A percentile compares a stretch with the other conserved stretches of the same genome.
These are phyloP conservation scores for Hemitrygon akajei DNA, from an alignment of 2,797 vertebrate species.

Conservation along the genomic window DNA sequence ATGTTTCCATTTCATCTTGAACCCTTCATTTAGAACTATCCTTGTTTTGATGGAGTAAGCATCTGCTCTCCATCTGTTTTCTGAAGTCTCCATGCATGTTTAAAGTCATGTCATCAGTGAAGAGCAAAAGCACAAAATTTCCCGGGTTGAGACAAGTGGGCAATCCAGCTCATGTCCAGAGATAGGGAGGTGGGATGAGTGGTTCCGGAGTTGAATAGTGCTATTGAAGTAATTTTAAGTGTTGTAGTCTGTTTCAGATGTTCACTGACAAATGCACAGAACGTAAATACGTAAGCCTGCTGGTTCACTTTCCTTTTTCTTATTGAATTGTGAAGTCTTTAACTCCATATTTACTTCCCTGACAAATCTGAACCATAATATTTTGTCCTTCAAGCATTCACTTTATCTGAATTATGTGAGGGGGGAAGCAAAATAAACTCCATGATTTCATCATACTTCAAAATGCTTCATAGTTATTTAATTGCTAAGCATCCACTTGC, in stretches of 20 bases:
- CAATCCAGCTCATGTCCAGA: not conserved
- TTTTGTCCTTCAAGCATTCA: not conserved
- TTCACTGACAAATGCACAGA: not conserved
- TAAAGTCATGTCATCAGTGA: not conserved
- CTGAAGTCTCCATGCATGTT: not conserved
- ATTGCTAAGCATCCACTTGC: not conserved
- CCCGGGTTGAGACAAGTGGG: not conserved
- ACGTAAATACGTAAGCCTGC: not conserved
- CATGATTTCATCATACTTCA: not conserved
- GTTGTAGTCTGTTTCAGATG: not conserved
- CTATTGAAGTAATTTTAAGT: not conserved
- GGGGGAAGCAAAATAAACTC: no score
- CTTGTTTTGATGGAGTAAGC: not conserved
- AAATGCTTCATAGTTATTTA: not conserved
- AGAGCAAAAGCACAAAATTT: not conserved
- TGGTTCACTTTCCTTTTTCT: not conserved
- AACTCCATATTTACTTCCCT: not conserved
- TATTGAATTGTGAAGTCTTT: not conserved
- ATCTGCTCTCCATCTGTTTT: not conserved
- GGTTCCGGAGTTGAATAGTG: not conserved
- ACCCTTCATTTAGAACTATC: not conserved
- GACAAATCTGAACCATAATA: no score
- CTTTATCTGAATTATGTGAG: not conserved
- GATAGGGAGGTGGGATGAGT: not conserved
- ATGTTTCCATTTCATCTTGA: not conserved